Base-by-base conservation (phyloP, 2,113 vertebrate species). In the Rhombomys opimus region DNA sequence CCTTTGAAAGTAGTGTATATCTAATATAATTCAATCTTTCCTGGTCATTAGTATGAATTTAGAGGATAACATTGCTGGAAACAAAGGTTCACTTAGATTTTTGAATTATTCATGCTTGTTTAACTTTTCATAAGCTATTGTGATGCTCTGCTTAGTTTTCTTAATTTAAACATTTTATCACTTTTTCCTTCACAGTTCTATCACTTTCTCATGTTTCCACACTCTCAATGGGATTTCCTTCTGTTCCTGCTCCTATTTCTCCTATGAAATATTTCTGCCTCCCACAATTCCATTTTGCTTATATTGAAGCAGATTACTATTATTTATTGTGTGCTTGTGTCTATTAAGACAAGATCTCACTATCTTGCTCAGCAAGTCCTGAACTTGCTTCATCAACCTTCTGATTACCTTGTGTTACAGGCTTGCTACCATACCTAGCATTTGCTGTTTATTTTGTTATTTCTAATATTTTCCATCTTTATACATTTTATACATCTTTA, bases 81-180 rank as follows among this genome's bases (percentile, higher is more conserved):
- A 94, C 30, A 96, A 75, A 89, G 72, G 73, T 67, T 23, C 63
- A 0, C 25, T 72, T 92, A 68, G 78, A 96, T 87, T 8, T 87
- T 82, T 85, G n/a, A 63, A 50, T 78, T 80, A 72, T 78, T 52
- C 7, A 89, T 14, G 7, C n/a, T 38, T 75, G 13, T 5, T 23
- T 65, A 27, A 67, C 5, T 94, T 85, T 93, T 25, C 6, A 84
- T 7, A 61, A 41, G 65, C 14, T 18, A 20, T 17, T 73, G 72
- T 35, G 3, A 14, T 65, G 7, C 23, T 86, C 90, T 87, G 54
- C 54, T 90, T 88, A n/a, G 76, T 92, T 65, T 65, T 17, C 75
- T 84, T 88, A n/a, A 46, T 20, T 41, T 84, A 41, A 5, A 25
- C 5, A 2, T 27, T 84, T 84, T 18, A 18, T 76, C 32, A 14